phyloP scores from a whole-genome alignment of 1,140 invertebrate species.

The Chymomyza costata region DNA sequence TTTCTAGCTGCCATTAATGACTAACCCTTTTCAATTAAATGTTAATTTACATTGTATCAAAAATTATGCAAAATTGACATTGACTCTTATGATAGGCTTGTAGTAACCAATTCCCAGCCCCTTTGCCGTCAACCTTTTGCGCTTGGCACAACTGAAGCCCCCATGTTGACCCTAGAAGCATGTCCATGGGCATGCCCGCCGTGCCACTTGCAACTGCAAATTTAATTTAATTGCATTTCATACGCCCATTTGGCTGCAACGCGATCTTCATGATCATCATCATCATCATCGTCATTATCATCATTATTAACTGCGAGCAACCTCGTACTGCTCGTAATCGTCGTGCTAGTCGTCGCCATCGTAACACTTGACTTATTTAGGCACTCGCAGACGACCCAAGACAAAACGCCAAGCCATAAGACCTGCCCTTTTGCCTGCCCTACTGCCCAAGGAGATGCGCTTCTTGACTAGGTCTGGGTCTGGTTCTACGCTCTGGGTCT shows the following conservation, averaged over 20 bases:
- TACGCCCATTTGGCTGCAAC: slow-evolving; percentile 68
- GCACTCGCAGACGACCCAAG: slow-evolving; percentile 11
- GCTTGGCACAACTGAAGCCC: too few relatives aligned
- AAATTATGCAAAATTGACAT: slow-evolving; percentile 62
- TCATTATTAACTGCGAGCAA: too few relatives aligned
- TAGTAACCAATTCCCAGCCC: neutral
- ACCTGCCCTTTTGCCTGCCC: too few relatives aligned
- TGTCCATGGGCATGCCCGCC: slow-evolving; percentile 17
- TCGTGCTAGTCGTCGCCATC: slow-evolving; percentile 4
- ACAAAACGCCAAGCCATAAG: too few relatives aligned
- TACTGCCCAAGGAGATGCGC: too few relatives aligned
- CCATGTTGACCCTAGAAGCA: too few relatives aligned
- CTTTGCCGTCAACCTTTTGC: neutral
- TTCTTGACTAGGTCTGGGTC: too few relatives aligned
- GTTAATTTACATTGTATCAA: slow-evolving; percentile 30
- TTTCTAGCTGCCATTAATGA: slow-evolving; percentile 9
- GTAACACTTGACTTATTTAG: slow-evolving; percentile 68
- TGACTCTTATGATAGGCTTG: slow-evolving; percentile 58
- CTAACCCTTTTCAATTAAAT: slow-evolving; percentile 57
- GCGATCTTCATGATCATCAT: slow-evolving; percentile 1
- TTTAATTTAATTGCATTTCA: slow-evolving; percentile 72
- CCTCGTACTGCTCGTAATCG: too few relatives aligned
- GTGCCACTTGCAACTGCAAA: slow-evolving; percentile 55
- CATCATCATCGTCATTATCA: too few relatives aligned
- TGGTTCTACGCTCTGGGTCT: too few relatives aligned